A percentile compares a stretch with the other conserved stretches of the same genome.
phyloP scores from a whole-genome alignment of 2,888 invertebrate species.

The Mimas tiliae region DNA sequence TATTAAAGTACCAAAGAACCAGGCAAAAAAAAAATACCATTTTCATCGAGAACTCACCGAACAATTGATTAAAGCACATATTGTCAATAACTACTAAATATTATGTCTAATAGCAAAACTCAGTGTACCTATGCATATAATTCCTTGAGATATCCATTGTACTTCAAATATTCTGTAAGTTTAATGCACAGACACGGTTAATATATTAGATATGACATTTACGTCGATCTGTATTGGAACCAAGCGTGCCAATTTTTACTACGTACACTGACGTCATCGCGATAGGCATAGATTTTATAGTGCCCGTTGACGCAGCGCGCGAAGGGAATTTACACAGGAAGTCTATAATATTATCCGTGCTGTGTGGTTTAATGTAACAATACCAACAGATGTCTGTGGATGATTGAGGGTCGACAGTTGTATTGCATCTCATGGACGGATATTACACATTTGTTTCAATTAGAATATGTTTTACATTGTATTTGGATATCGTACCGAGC shows the following conservation, averaged over 20 bases:
- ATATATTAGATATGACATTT: too few relatives aligned
- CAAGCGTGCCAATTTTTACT: too few relatives aligned
- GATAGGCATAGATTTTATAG: too few relatives aligned
- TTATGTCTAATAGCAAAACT: slow-evolving; percentile 44
- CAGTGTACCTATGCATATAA: slow-evolving; percentile 36
- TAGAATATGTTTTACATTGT: slow-evolving; percentile 25
- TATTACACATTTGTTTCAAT: slow-evolving; percentile 46
- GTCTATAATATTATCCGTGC: too few relatives aligned
- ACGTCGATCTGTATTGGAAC: too few relatives aligned
- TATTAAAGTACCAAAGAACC: too few relatives aligned
- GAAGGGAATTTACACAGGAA: too few relatives aligned
- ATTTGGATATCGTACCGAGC: background rate
- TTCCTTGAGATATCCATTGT: slow-evolving; percentile 32
- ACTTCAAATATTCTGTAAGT: slow-evolving; percentile 26
- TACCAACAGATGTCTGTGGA: slow-evolving; percentile 30
- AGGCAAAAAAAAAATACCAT: background rate
- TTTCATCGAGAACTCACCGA: slow-evolving; percentile 29
- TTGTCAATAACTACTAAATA: slow-evolving; percentile 34
- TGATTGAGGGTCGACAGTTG: slow-evolving; percentile 37
- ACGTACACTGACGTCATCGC: too few relatives aligned
- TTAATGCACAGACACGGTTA: background rate
- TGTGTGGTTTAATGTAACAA: background rate
- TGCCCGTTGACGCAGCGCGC: too few relatives aligned
- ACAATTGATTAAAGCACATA: slow-evolving; percentile 42
- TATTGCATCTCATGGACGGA: slow-evolving; percentile 73